Evolutionary conservation across 2,797 vertebrate species (phyloP).

Genomic region (Galagoides demidoff): DNA sequence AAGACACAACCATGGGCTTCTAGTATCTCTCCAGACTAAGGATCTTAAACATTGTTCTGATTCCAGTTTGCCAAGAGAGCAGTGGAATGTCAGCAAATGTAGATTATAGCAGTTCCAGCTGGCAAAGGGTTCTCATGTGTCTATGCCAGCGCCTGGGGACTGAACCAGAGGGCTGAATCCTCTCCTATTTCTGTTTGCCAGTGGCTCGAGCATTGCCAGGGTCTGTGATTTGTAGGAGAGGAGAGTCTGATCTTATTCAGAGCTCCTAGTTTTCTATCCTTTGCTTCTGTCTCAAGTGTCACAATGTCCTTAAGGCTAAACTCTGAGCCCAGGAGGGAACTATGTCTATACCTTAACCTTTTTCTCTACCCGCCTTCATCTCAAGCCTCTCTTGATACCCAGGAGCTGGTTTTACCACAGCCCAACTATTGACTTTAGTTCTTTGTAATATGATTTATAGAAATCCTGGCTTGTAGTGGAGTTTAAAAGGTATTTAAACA

Average conservation of each 20-base stretch:
- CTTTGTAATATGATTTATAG: not conserved
- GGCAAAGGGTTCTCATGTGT: not conserved
- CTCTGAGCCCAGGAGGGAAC: not conserved
- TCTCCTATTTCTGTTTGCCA: not conserved
- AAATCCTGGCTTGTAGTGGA: not conserved
- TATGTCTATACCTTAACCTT: not conserved
- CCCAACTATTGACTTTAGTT: not conserved
- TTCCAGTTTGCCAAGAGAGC: slow-evolving; percentile 37
- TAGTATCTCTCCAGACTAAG: slow-evolving; percentile 1
- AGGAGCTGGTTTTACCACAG: not conserved
- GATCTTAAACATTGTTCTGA: slow-evolving; percentile 18
- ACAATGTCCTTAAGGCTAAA: not conserved
- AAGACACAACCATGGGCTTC: not conserved
- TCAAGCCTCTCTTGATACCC: not conserved
- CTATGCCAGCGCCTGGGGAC: not conserved
- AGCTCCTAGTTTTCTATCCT: not conserved
- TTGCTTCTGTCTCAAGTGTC: not conserved
- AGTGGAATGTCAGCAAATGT: not conserved
- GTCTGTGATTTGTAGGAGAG: not conserved
- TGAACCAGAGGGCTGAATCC: not conserved
- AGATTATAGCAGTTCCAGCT: slow-evolving; percentile 26
- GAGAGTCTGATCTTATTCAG: not conserved
- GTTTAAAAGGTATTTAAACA: not conserved
- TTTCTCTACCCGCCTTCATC: not conserved
- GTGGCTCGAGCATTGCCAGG: not conserved